phyloP scores from a whole-genome alignment of 2,113 vertebrate genomes.

The Todiramphus saurophagus region DNA sequence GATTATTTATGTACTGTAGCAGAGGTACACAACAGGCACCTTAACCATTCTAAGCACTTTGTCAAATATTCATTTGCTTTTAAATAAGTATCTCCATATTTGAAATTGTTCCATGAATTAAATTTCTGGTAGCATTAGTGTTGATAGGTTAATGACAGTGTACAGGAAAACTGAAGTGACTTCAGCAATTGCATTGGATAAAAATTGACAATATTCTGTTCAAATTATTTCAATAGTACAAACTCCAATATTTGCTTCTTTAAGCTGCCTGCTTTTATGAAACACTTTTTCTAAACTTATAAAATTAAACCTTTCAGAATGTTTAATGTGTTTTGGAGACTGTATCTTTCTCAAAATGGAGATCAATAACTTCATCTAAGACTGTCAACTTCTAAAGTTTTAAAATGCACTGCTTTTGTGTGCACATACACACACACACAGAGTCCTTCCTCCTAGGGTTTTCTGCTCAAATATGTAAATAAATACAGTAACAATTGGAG shows the following conservation, averaged over 20 bases:
- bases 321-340: constrained; percentile 4
- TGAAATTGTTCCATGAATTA: not conserved
- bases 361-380: constrained; percentile 7
- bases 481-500: constrained; percentile 17
- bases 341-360: not conserved
- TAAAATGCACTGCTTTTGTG: not conserved
- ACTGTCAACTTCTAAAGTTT: not conserved
- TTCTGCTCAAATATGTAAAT: constrained; percentile 32
- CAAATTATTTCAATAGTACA: not conserved
- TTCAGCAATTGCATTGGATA: not conserved
- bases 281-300: not conserved
- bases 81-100: not conserved
- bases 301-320: not conserved
- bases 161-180: not conserved
- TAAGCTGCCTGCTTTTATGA: not conserved
- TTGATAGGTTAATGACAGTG: not conserved
- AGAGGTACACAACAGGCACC: not conserved
- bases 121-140: not conserved
- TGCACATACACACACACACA: not conserved
- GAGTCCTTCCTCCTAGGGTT: not conserved
- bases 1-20: not conserved
- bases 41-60: not conserved
- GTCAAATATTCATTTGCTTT: not conserved
- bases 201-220: not conserved
- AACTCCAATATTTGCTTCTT: not conserved